Evolutionary conservation across 2,113 vertebrate species (phyloP).

Genomic region (Neoarius graeffei): DNA sequence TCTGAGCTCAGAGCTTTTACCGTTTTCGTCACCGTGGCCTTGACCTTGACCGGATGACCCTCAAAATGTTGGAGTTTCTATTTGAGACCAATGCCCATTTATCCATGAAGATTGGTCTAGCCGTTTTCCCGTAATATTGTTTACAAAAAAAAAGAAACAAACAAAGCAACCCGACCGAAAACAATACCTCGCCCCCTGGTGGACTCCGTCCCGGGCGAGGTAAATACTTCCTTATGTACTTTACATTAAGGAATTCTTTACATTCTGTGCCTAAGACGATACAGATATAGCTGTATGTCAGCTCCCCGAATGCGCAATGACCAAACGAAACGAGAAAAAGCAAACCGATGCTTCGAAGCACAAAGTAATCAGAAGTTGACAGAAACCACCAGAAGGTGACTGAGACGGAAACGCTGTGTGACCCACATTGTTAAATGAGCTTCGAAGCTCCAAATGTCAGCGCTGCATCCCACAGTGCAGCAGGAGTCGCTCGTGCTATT

Average conservation of each 20-base stretch:
- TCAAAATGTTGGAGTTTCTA: no score
- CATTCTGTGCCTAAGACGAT: background rate
- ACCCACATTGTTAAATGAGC: slow-evolving; percentile 49
- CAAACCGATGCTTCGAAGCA: slow-evolving; percentile 38
- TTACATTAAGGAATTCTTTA: background rate
- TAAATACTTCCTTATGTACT: background rate
- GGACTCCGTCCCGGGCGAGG: no score
- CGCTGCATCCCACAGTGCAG: slow-evolving; percentile 23
- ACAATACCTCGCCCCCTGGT: no score
- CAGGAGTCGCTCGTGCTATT: slow-evolving; percentile 17
- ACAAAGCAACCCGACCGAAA: no score
- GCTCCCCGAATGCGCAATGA: no score
- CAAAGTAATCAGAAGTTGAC: slow-evolving; percentile 31
- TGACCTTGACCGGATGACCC: no score
- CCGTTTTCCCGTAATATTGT: no score
- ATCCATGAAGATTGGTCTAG: no score
- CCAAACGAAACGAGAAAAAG: background rate
- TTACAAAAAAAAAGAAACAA: no score
- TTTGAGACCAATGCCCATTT: no score
- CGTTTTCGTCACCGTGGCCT: no score
- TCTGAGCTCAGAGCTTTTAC: no score
- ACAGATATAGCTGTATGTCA: background rate
- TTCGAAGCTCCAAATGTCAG: slow-evolving; percentile 49
- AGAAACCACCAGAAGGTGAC: slow-evolving; percentile 26
- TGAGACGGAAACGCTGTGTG: slow-evolving; percentile 33